Base-by-base conservation (phyloP, 2,113 vertebrate species). In the Elephas maximus region DNA sequence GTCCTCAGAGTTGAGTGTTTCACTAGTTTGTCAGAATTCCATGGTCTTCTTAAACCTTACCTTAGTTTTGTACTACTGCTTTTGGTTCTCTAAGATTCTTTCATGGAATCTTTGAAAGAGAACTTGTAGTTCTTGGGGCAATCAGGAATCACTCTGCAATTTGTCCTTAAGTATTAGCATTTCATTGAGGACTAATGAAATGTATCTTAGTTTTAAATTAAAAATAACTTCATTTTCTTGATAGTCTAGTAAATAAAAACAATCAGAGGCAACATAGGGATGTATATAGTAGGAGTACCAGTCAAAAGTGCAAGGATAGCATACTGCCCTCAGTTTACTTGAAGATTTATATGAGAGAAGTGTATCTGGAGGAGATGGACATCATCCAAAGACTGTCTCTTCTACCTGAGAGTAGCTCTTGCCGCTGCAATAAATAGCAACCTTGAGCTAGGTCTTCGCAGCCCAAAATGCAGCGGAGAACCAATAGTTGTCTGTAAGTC, bases 401-500 rank as follows among this genome's bases (percentile, higher is more conserved):
- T 96, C 57, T 86, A 76, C 26, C 8, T 45, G 45, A 53, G 11
- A 90, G 23, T 94, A 21, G 37, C 17, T 21, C 93, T 89, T 90
- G 73, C 74, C 37, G 62, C 57, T 97, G 65, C 30, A 88, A 33
- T 79, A 92, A 93, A 48, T 92, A 96, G 74, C 62, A 93, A 65
- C 74, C 83, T 89, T 85, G 78, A 90, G 79, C 30, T 89, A 80
- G n/a, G 48, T 88, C 26, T 90, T 45, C 90, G 26, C 9, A 85
- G 48, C 45, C n/a, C 63, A 76, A 87, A 81, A 95, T 95, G 62
- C 96, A 97, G 33, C 93, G 24, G 33, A 96, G 63, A 86, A 92
- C 91, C 96, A 86, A 65, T 82, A 96, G 74, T 96, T 92, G 92
- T 93, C 78, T 95, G 33, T 94, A 90, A 92, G 81, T 92, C 80